A percentile compares a stretch with the other conserved stretches of the same genome.
Conservation (phyloP, 2,888 invertebrate genomes). For the Automeris io region DNA sequence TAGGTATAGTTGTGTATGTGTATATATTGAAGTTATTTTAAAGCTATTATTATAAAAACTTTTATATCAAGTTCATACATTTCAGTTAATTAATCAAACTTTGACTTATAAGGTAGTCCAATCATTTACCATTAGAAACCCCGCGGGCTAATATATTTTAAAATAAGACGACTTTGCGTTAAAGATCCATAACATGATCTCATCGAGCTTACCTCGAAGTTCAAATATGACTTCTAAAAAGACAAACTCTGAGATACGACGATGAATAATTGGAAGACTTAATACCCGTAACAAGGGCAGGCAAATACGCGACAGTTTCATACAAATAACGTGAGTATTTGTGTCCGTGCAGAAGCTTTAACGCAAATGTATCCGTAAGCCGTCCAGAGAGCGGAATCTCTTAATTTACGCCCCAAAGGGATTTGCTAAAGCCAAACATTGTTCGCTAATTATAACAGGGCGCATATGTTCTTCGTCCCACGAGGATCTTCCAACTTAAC, state of each 20-base stretch:
- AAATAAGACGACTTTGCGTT: neutral
- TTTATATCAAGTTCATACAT: too few relatives aligned
- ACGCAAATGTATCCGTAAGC: slow-evolving; percentile 65
- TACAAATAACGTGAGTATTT: slow-evolving; percentile 31
- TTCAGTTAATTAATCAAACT: too few relatives aligned
- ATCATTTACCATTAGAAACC: too few relatives aligned
- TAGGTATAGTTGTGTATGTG: too few relatives aligned
- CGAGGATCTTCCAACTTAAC: slow-evolving; percentile 65
- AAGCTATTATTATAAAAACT: too few relatives aligned
- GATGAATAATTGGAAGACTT: slow-evolving; percentile 37
- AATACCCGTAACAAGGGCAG: slow-evolving; percentile 32
- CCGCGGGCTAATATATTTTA: too few relatives aligned
- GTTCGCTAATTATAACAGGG: slow-evolving; percentile 75
- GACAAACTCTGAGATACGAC: slow-evolving; percentile 11
- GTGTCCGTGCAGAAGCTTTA: slow-evolving; percentile 38
- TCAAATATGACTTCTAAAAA: slow-evolving; percentile 1
- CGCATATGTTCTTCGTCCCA: slow-evolving; percentile 67
- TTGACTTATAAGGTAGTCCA: too few relatives aligned
- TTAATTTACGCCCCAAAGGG: slow-evolving; percentile 76
- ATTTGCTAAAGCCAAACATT: slow-evolving; percentile 76
- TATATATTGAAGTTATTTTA: too few relatives aligned
- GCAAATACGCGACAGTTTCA: slow-evolving; percentile 37
- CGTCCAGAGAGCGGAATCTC: slow-evolving; percentile 62
- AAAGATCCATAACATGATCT: slow-evolving; percentile 4
- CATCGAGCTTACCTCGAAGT: neutral